Evolutionary conservation across 2,888 invertebrate genomes (phyloP).

Genomic region (Enchytraeus crypticus): DNA sequence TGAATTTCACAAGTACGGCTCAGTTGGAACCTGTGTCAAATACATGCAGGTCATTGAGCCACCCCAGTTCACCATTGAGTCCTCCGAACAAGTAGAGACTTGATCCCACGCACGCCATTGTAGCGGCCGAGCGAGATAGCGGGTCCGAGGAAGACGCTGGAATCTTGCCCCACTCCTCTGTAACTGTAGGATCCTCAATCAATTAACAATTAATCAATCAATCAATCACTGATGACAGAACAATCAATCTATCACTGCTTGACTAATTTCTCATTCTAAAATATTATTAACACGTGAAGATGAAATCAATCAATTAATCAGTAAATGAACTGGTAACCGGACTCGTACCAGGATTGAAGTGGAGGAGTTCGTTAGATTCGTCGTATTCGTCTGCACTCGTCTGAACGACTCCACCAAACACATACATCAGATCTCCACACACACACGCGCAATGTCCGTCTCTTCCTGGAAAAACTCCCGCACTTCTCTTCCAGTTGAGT

Average conservation of each 20-base stretch:
- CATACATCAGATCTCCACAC: conserved; percentile 31
- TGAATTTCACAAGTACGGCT: too few species aligned
- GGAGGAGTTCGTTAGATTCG: conserved; percentile 39
- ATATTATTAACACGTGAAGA: too few species aligned
- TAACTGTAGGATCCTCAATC: conserved; percentile 19
- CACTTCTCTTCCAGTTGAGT: not conserved
- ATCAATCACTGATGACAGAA: not conserved
- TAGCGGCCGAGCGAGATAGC: conserved; percentile 36
- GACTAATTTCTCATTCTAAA: too few species aligned
- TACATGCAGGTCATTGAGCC: conserved; percentile 38
- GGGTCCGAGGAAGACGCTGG: conserved; percentile 33
- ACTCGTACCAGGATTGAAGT: conserved; percentile 35
- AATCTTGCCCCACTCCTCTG: conserved; percentile 33
- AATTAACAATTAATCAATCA: not conserved
- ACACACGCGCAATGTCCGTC: conserved; percentile 41
- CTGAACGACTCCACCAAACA: conserved; percentile 43
- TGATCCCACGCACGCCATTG: conserved; percentile 36
- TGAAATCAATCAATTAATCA: not conserved
- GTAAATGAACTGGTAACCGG: too few species aligned
- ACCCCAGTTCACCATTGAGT: conserved; percentile 42
- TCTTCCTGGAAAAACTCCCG: conserved; percentile 26
- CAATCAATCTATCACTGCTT: too few species aligned
- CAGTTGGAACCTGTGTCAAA: conserved; percentile 46
- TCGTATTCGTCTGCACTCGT: conserved; percentile 21
- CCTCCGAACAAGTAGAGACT: conserved; percentile 46